Evolutionary conservation across 2,113 vertebrate species (phyloP).

Genomic region (Solenodon paradoxus): DNA sequence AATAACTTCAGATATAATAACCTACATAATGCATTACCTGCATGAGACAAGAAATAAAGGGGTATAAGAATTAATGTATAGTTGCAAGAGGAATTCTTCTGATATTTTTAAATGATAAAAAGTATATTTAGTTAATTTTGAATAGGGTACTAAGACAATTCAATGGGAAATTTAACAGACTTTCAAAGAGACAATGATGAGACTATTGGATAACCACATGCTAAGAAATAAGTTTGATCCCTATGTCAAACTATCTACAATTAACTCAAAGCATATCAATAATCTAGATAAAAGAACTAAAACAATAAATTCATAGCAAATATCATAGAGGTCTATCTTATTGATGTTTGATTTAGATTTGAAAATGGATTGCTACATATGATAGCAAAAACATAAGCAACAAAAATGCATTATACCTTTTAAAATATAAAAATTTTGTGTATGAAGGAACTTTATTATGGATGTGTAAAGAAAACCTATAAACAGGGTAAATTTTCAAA

Average conservation of each 20-base stretch:
- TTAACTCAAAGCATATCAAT: background rate
- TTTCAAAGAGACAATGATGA: too few species aligned
- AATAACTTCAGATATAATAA: too few species aligned
- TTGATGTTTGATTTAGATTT: background rate
- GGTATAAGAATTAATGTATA: too few species aligned
- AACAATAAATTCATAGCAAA: background rate
- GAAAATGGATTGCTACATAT: background rate
- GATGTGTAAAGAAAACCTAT: background rate
- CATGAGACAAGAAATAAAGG: too few species aligned
- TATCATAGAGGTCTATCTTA: background rate
- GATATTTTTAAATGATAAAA: too few species aligned
- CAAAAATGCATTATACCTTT: too few species aligned
- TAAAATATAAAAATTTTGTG: background rate
- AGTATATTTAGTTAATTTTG: too few species aligned
- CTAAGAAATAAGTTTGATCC: background rate
- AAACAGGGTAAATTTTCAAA: too few species aligned
- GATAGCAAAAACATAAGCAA: too few species aligned
- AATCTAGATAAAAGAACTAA: background rate
- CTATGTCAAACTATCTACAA: background rate
- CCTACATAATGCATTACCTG: too few species aligned
- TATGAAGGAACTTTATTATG: background rate
- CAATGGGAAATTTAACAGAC: background rate
- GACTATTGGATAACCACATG: too few species aligned
- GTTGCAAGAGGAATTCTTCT: too few species aligned
- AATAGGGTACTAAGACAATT: background rate